Evolutionary conservation across 1,140 invertebrate genomes (phyloP), one percentile per base, ranked within the genome.

Genomic region (Drosophila nikananu): DNA sequence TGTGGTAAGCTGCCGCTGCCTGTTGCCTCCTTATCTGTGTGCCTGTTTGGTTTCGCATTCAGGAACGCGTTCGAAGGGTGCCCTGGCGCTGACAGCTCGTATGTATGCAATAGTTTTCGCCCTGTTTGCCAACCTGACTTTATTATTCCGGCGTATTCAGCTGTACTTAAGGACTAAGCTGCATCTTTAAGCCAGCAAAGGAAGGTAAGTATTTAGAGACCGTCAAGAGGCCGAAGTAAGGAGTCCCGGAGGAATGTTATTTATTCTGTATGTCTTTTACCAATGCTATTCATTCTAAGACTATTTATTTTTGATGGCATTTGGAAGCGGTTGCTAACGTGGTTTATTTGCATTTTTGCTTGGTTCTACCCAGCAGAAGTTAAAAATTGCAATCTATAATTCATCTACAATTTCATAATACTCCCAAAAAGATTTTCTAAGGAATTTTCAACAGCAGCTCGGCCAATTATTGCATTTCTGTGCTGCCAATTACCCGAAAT

Each of bases 41-140:
- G 58, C 61, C 52, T 62, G 67, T 74, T 71, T 77, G 84, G 62
- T 76, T 81, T 72, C 58, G 55, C 62, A 71, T 80, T 77, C 68
- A 74, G 27, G 49, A 64, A 65, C 48, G n/a, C n/a, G n/a, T n/a
- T n/a, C n/a, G n/a, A n/a, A n/a, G n/a, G 70, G 41, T 64, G 32
- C 52, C 49, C 51, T 27, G 5, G 35, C 6, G n/a, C 48, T 49
- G 48, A 55, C 21, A 51, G 63, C 62, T 23, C 25, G 12, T 58
- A 60, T 46, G 64, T 79, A 75, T 70, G 70, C 70, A 44, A 70
- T 62, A 64, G 51, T 65, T 75, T 82, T 52, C 32, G 46, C 19
- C 13, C 21, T 39, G 32, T 17, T 55, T 37, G 19, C 52, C 32
- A 55, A 6, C 32, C 19, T 15, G 30, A 55, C 52, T 55, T 55